Base-by-base conservation (phyloP, 2,113 vertebrate genomes). In the Coreoperca whiteheadi region DNA sequence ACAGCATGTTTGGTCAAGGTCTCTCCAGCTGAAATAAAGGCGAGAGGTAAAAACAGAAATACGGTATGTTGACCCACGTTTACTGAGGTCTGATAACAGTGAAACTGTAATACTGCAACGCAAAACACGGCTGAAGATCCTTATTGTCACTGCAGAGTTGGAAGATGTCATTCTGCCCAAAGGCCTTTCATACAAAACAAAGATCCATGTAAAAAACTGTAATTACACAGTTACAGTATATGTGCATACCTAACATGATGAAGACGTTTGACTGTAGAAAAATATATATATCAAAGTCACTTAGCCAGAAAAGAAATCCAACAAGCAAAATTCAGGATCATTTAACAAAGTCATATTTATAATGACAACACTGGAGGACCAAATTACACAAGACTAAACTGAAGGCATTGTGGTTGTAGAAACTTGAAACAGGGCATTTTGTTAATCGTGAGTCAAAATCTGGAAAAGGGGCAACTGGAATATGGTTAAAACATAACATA, bases 381-480 rank as follows among this genome's bases (percentile, higher is more conserved):
- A 77, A 84, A 84, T 77, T 76, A 87, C 79, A 90, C 79, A 80
- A 84, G 76, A 76, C 74, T 82, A 68, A 90, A 85, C 84, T 78
- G 77, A 95, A 94, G 93, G 94, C 93, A 95, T 90, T 93, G 84
- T 90, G 89, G 90, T 90, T 89, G 89, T 72, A 82, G 61, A 70
- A 74, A 90, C 68, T 78, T 61, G 54, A 77, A 73, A 46, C 70
- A 86, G 82, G 85, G 32, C 21, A 8, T 87, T 89, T 85, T 77
- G 41, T 25, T 20, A 32, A 70, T 73, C 46, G 54, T 48, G 18
- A 10, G 66, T 46, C 83, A 23, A 74, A 84, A 87, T 86, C 43
- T 79, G 39, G 63, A 70, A 67, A 72, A 87, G 18, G 53, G 83
- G 48, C 46, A 75, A 80, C 51, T 86, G 66, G 46, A 82, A 85